A percentile compares a stretch with the other conserved stretches of the same genome.
phyloP scores from a whole-genome alignment of 1,140 invertebrate genomes.

The Cydia fagiglandana region DNA sequence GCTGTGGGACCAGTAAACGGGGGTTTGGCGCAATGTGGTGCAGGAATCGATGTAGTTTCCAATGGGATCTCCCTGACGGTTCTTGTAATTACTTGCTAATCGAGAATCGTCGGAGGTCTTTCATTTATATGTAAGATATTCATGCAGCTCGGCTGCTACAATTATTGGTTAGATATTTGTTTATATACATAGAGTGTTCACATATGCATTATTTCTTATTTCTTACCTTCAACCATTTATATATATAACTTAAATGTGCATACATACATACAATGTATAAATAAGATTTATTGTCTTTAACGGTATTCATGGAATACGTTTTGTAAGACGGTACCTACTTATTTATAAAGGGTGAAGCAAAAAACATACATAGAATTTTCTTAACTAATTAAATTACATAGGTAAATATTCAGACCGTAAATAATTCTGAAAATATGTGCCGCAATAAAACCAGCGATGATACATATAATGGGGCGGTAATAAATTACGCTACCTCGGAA shows the following conservation, averaged over 20 bases:
- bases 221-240: neutral
- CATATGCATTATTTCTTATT: too few relatives aligned
- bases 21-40: slow-evolving; percentile 19
- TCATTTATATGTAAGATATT: neutral
- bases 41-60: slow-evolving; percentile 29
- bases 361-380: slow-evolving; percentile 29
- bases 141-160: neutral
- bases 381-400: slow-evolving; percentile 30
- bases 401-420: slow-evolving; percentile 34
- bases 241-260: neutral
- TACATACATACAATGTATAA: neutral
- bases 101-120: neutral
- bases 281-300: neutral
- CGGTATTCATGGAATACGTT: neutral
- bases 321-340: neutral
- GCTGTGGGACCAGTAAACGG: neutral
- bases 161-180: neutral
- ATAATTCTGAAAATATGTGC: slow-evolving; percentile 36
- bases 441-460: slow-evolving; percentile 28
- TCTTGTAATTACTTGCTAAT: slow-evolving; percentile 21
- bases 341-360: neutral
- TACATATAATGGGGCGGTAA: slow-evolving; percentile 23
- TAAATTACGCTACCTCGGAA: slow-evolving; percentile 35
- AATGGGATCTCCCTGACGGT: slow-evolving; percentile 12
- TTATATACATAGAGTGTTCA: neutral